These are phyloP conservation scores for Cyanoderma ruficeps DNA, from an alignment of 2,113 vertebrate genomes.

Conservation along the genomic window DNA sequence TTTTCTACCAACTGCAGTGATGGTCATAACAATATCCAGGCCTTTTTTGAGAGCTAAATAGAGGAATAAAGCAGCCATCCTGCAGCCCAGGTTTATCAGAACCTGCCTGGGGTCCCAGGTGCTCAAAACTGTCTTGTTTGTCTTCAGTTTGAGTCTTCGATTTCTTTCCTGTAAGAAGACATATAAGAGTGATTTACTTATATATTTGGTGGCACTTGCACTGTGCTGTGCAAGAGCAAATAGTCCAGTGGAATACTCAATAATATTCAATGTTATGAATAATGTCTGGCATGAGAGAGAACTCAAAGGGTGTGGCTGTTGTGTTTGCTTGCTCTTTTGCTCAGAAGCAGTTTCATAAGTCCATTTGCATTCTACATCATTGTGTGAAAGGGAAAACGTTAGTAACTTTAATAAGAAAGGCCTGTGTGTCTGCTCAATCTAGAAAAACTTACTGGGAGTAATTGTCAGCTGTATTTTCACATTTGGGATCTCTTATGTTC, in stretches of 20 bases:
- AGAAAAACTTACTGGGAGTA: background rate
- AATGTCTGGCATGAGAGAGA: background rate
- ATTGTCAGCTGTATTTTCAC: background rate
- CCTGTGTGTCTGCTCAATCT: background rate
- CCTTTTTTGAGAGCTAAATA: background rate
- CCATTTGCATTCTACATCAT: background rate
- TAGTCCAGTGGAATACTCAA: background rate
- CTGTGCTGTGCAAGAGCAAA: conserved; percentile 1
- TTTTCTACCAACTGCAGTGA: background rate
- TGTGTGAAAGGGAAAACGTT: background rate
- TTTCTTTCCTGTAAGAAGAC: background rate
- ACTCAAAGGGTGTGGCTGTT: background rate
- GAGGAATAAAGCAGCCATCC: background rate
- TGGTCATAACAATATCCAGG: background rate
- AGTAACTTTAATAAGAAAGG: background rate
- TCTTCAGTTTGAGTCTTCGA: background rate
- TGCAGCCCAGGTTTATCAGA: background rate
- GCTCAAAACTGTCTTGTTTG: background rate
- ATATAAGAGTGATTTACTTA: background rate
- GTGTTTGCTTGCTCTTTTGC: background rate
- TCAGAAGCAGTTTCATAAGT: background rate
- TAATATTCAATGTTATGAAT: background rate
- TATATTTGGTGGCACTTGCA: background rate
- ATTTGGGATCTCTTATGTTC: background rate
- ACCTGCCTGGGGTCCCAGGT: background rate